phyloP scores from a whole-genome alignment of 2,113 vertebrate genomes.

The Hippocampus abdominalis region DNA sequence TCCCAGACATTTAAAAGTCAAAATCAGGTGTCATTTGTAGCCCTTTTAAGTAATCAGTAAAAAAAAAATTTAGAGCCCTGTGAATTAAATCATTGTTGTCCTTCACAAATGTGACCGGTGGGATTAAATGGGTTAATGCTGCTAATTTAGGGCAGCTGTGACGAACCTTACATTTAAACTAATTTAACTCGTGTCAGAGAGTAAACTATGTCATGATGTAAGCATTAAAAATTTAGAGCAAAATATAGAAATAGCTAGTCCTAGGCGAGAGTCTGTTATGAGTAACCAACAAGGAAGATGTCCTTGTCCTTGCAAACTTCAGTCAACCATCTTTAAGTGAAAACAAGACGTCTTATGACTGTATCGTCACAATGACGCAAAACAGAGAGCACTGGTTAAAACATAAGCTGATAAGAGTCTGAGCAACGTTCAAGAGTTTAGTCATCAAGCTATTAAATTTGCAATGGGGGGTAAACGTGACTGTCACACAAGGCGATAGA shows the following conservation, averaged over 20 bases:
- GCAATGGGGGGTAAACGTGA: background rate
- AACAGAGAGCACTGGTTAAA: slow-evolving; percentile 29
- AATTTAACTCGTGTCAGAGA: background rate
- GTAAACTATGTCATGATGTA: too few species aligned
- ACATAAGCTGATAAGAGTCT: slow-evolving; percentile 40
- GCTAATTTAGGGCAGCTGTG: too few species aligned
- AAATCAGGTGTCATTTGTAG: too few species aligned
- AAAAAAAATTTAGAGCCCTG: too few species aligned
- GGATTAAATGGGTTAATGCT: too few species aligned
- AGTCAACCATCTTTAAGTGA: slow-evolving; percentile 44
- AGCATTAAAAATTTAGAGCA: background rate
- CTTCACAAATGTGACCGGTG: too few species aligned
- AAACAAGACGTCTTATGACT: slow-evolving; percentile 44
- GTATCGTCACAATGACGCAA: slow-evolving; percentile 50
- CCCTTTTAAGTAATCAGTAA: too few species aligned
- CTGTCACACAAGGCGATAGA: background rate
- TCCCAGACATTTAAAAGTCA: too few species aligned
- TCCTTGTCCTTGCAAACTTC: slow-evolving; percentile 23
- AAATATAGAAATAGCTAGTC: background rate
- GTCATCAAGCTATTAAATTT: background rate
- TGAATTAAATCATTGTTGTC: too few species aligned
- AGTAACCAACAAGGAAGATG: slow-evolving; percentile 35
- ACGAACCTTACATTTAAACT: background rate
- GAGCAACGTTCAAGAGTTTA: slow-evolving; percentile 22
- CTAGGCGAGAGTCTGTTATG: slow-evolving; percentile 21